Evolutionary conservation across 1,140 invertebrate species (phyloP).

Genomic region (Steinernema khuongi): DNA sequence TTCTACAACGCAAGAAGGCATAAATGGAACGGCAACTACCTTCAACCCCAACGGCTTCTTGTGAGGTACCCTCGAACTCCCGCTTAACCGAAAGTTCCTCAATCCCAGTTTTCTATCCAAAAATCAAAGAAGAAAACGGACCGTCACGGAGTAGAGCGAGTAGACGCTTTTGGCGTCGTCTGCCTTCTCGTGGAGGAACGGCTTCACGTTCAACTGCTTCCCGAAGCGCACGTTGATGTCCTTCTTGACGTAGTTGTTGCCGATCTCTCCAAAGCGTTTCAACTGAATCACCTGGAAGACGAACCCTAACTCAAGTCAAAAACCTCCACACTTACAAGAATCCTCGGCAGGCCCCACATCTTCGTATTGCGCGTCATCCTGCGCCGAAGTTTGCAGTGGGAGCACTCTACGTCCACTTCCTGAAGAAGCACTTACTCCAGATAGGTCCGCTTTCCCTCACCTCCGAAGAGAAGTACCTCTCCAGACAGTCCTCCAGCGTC

Average conservation of each 20-base stretch:
- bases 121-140: background rate
- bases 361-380: constrained; percentile 19
- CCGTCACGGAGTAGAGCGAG: constrained; percentile 17
- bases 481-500: constrained; percentile 24
- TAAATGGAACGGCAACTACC: background rate
- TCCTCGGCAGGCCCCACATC: constrained; percentile 80
- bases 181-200: constrained; percentile 4
- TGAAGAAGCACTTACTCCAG: constrained; percentile 13
- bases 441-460: background rate
- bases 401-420: constrained; percentile 23
- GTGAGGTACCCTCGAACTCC: background rate
- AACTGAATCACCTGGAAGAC: constrained; percentile 27
- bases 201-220: constrained; percentile 9
- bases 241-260: constrained; percentile 15
- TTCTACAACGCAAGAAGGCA: background rate
- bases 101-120: background rate
- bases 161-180: background rate
- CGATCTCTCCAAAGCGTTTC: constrained; percentile 18
- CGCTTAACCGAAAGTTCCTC: background rate
- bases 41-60: too few species aligned
- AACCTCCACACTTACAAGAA: constrained; percentile 68
- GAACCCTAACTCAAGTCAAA: background rate
- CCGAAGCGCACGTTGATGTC: constrained; percentile 14
- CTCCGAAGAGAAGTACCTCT: constrained; percentile 18
- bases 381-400: constrained; percentile 23